Conservation (phyloP, 2,797 vertebrate genomes). For the Knipowitschia caucasica region DNA sequence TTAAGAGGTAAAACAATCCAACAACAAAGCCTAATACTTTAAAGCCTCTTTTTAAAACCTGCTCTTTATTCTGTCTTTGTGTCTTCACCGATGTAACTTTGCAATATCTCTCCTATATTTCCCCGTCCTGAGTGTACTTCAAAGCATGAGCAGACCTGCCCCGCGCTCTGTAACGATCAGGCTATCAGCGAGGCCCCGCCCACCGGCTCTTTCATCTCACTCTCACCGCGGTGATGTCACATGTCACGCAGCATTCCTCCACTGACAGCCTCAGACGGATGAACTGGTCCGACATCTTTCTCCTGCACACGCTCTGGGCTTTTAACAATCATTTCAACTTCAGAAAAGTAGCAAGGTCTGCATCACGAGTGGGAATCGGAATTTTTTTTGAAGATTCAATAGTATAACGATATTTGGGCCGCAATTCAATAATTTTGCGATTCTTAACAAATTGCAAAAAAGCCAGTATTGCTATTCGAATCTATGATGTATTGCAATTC, state of each 20-base stretch:
- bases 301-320: conserved; percentile 15
- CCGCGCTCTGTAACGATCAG: conserved; percentile 7
- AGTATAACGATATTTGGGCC: too few species aligned
- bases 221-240: conserved; percentile 21
- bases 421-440: too few species aligned
- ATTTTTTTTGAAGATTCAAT: too few species aligned
- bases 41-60: too few species aligned
- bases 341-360: too few species aligned
- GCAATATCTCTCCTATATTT: not conserved
- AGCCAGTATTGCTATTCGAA: too few species aligned
- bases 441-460: too few species aligned
- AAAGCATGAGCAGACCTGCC: not conserved
- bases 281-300: conserved; percentile 51
- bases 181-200: conserved; percentile 1
- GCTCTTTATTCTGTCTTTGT: conserved; percentile 2
- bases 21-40: too few species aligned
- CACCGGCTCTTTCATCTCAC: conserved; percentile 31
- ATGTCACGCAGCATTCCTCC: conserved; percentile 58
- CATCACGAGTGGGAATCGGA: too few species aligned
- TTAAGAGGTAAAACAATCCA: too few species aligned
- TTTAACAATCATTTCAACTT: too few species aligned
- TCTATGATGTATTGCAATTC: too few species aligned
- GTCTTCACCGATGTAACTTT: not conserved
- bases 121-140: not conserved
- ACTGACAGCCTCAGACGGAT: conserved; percentile 60